Evolutionary conservation across 2,888 invertebrate genomes (phyloP), one percentile per base, ranked within the genome.

Genomic region (Sphinx pinastri): DNA sequence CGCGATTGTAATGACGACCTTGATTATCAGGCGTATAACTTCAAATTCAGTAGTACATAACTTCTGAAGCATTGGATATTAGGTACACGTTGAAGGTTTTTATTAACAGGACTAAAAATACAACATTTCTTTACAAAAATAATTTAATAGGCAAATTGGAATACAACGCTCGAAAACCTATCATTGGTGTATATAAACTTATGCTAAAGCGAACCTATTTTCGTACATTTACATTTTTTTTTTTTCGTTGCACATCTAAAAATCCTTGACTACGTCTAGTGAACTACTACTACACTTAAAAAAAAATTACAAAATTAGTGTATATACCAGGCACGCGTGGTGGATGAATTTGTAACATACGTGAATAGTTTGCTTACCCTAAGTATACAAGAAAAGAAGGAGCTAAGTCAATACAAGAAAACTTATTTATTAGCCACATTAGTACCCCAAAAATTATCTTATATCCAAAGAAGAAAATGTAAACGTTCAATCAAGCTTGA

Each of bases 61-160:
- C 25, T 25, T 25, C 25, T 25, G 2, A 25, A 25, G 25, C 25
- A 25, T 25, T 25, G 25, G 25, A 25, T 25, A 25, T 25, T 25
- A 25, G 25, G 25, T 38, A 38, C 38, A 38, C 38, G 8, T 38
- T 38, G 8, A 7, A 38, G 38, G 38, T 38, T 38, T 8, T 38
- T 38, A 47, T 57, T 25, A 51, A 31, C n/a, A 38, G 5, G 72
- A 78, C 11, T 14, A 75, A 75, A 68, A 75, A 79, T 71, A 68
- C 76, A 70, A 16, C 13, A 73, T 74, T 80, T 81, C 85, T 92
- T 93, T 93, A 93, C 85, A 94, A 94, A 93, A 94, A 94, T 94
- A 94, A 93, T 94, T 94, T 94, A 94, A 93, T 94, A 91, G 92
- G 93, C 93, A 91, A 92, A 90, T 88, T 84, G 86, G 87, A 88